These are phyloP conservation scores for Neosilurus hyrtlii DNA, from an alignment of 2,797 vertebrate species.

Conservation along the genomic window DNA sequence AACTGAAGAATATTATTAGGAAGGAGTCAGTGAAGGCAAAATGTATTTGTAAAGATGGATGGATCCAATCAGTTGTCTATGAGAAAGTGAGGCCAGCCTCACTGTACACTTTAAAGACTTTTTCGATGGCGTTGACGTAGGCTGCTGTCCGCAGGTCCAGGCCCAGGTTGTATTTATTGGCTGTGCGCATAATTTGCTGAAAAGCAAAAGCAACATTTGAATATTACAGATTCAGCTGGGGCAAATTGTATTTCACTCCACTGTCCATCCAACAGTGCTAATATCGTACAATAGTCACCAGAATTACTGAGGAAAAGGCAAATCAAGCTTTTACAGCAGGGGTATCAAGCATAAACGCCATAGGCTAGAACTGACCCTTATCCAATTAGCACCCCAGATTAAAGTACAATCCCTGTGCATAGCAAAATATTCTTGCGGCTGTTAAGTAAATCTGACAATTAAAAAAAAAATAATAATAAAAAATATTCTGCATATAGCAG, in stretches of 20 bases:
- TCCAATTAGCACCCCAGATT: neutral
- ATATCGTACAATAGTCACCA: neutral
- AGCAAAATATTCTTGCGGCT: neutral
- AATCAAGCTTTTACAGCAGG: neutral
- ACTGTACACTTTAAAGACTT: slow-evolving; percentile 98
- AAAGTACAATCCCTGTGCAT: neutral
- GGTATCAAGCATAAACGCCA: neutral
- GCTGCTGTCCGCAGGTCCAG: slow-evolving; percentile 95
- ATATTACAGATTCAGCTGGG: neutral
- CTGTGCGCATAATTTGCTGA: slow-evolving; percentile 88
- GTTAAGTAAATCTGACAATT: neutral
- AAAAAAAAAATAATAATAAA: neutral
- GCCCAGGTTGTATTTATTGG: slow-evolving; percentile 95
- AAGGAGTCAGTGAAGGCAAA: slow-evolving; percentile 26
- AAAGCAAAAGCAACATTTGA: neutral
- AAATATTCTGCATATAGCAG: neutral
- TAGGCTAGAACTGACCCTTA: neutral
- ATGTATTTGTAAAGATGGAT: slow-evolving; percentile 1
- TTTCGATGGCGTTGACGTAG: slow-evolving; percentile 97
- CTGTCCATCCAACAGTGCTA: neutral
- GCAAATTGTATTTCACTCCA: no score
- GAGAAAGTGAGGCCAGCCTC: slow-evolving; percentile 87
- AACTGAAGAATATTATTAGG: slow-evolving; percentile 29
- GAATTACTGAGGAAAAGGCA: neutral
- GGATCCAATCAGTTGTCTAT: slow-evolving; percentile 52